Evolutionary conservation across 2,113 vertebrate genomes (phyloP), one percentile per base, ranked within the genome.

Genomic region (Phalacrocorax carbo): DNA sequence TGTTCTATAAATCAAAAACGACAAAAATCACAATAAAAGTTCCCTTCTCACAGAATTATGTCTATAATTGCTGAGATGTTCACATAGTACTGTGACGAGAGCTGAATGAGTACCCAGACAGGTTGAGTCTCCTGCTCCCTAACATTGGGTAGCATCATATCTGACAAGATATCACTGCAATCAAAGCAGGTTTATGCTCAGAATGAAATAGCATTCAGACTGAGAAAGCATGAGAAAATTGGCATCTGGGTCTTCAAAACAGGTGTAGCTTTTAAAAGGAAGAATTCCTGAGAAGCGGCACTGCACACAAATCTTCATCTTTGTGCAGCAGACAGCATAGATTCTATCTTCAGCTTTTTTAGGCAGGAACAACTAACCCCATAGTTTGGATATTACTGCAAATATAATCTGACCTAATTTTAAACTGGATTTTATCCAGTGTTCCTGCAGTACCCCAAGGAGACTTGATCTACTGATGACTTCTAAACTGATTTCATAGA

Each of bases 341-440:
- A 49, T 88, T 78, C 88, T 54, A 26, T n/a, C 75, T n/a, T 46
- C 90, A 95, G 91, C 88, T 94, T 90, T 30, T 90, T 61, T 46
- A 88, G 73, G 79, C 78, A 83, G 84, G 76, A 78, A 94, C 86
- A 96, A 34, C 82, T 54, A 92, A 90, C 76, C 52, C 70, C 70
- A 70, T 4, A 14, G 34, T 75, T 87, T 93, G 85, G 71, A 57
- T 76, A 77, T 72, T 91, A 85, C 62, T 86, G 57, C 70, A 83
- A 76, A 71, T 61, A 69, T 69, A 84, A 92, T 95, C 96, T 94
- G 91, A 97, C 87, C 92, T 96, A 27, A 82, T 88, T 73, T 95
- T 64, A 65, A 92, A 87, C 4, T 95, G 96, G 97, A 97, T 82
- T 96, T 29, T 38, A 82, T 95, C 95, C 95, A 95, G 83, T 86